A percentile compares a stretch with the other conserved stretches of the same genome.
These are phyloP conservation scores for Diabrotica virgifera DNA, from an alignment of 1,140 invertebrate genomes.

Conservation along the genomic window DNA sequence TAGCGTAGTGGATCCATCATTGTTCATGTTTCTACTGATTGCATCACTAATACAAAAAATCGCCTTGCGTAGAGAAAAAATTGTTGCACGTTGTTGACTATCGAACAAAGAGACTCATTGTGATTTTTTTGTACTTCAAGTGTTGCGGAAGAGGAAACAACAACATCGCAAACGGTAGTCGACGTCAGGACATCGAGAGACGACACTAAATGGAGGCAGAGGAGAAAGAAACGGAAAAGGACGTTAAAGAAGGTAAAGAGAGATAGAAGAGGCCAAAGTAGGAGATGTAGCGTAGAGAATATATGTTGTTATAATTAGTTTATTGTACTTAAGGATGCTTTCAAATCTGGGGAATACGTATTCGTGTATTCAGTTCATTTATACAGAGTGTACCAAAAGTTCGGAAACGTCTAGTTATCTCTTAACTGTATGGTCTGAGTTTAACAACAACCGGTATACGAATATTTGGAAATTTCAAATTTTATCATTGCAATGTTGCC, in stretches of 20 bases:
- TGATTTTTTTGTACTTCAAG: slow-evolving; percentile 35
- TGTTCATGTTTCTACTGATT: slow-evolving; percentile 26
- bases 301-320: slow-evolving; percentile 23
- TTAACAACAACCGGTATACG: too few species aligned
- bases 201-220: slow-evolving; percentile 4
- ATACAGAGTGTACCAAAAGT: too few species aligned
- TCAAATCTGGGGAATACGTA: neutral
- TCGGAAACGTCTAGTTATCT: too few species aligned
- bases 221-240: slow-evolving; percentile 4
- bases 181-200: neutral
- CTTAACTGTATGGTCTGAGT: too few species aligned
- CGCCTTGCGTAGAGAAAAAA: slow-evolving; percentile 28
- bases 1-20: slow-evolving; percentile 14
- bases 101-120: slow-evolving; percentile 26
- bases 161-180: neutral
- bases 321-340: slow-evolving; percentile 15
- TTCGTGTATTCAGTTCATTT: too few species aligned
- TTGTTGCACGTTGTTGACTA: slow-evolving; percentile 27
- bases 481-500: too few species aligned
- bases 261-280: slow-evolving; percentile 20
- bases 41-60: slow-evolving; percentile 33
- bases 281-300: slow-evolving; percentile 30
- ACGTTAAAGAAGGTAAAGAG: slow-evolving; percentile 8
- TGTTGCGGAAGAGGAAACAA: slow-evolving; percentile 29
- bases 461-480: too few species aligned